Evolutionary conservation across 1,140 invertebrate species (phyloP), one percentile per base, ranked within the genome.

Genomic region (Drosophila sp.): DNA sequence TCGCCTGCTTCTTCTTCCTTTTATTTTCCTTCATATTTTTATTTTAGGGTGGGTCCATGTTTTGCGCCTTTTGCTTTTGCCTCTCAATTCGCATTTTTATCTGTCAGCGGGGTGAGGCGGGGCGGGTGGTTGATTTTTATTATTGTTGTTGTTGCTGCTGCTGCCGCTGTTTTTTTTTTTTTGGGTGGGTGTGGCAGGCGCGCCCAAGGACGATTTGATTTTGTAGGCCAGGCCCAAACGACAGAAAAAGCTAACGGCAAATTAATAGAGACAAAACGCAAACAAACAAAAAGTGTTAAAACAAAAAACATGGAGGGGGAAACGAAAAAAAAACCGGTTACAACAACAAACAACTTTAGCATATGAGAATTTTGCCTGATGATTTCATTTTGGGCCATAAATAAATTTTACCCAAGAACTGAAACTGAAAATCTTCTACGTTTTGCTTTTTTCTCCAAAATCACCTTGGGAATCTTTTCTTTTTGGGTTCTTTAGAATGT

Each of bases 31-130:
- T 64, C 73, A 72, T 44, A 17, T 44, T 11, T 44, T 33, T 71
- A 58, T 82, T 84, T 82, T 72, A 78, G 83, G 83, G 83, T 87
- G 79, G 83, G 83, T 86, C 79, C 78, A 80, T 73, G 50, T 87
- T 66, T 74, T 65, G 60, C 61, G 72, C 62, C 76, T 57, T 83
- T 32, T 64, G 69, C 30, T 79, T 87, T 50, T 79, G 72, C 50
- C 25, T 32, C 40, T 57, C 55, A 47, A 71, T 86, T 86, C 83
- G 83, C 83, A 87, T 87, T 82, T 76, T 71, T 54, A n/a, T 47
- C 44, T 44, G 25, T 33, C 27, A 10, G 33, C 17, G 30, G 4
- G 74, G 71, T 61, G 66, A 58, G 71, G 75, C 75, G 72, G 72
- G 75, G 40, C 23, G 44, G 44, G 44, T 27, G 44, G 44, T 25